These are phyloP conservation scores for Eupeodes luniger DNA, from an alignment of 2,888 invertebrate species.

Conservation along the genomic window DNA sequence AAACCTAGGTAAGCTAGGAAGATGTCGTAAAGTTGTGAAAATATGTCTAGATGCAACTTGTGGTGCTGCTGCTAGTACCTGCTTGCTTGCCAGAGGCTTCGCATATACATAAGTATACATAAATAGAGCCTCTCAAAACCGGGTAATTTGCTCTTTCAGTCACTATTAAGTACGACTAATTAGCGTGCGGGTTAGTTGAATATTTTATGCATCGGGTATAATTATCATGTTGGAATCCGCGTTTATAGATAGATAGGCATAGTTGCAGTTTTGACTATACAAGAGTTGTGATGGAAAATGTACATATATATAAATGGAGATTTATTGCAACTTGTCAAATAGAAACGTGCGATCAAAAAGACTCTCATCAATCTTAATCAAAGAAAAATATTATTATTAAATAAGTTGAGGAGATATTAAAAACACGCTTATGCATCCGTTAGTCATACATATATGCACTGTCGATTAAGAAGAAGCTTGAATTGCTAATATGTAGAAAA, in stretches of 20 bases:
- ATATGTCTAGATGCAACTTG: slow-evolving; percentile 53
- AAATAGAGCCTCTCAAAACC: neutral
- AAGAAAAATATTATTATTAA: slow-evolving; percentile 12
- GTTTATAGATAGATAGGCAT: neutral
- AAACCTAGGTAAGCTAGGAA: slow-evolving; percentile 7
- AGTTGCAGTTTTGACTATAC: neutral
- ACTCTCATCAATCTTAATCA: slow-evolving; percentile 39
- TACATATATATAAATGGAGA: slow-evolving; percentile 11
- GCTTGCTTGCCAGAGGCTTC: slow-evolving; percentile 15
- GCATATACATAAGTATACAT: neutral
- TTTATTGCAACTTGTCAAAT: slow-evolving; percentile 32
- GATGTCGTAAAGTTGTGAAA: slow-evolving; percentile 63
- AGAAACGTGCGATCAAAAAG: slow-evolving; percentile 22
- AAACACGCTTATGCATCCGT: neutral
- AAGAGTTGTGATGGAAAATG: no score
- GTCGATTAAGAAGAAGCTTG: neutral
- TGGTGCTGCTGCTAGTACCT: neutral
- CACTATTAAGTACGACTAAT: slow-evolving; percentile 54
- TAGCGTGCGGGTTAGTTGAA: slow-evolving; percentile 44
- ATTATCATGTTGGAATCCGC: slow-evolving; percentile 30
- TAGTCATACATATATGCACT: neutral
- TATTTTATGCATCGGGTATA: slow-evolving; percentile 48
- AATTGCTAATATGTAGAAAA: neutral
- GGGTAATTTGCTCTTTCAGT: slow-evolving; percentile 58
- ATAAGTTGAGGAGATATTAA: slow-evolving; percentile 2